These are phyloP conservation scores for Aelia acuminata DNA, from an alignment of 2,888 invertebrate genomes.

Conservation along the genomic window DNA sequence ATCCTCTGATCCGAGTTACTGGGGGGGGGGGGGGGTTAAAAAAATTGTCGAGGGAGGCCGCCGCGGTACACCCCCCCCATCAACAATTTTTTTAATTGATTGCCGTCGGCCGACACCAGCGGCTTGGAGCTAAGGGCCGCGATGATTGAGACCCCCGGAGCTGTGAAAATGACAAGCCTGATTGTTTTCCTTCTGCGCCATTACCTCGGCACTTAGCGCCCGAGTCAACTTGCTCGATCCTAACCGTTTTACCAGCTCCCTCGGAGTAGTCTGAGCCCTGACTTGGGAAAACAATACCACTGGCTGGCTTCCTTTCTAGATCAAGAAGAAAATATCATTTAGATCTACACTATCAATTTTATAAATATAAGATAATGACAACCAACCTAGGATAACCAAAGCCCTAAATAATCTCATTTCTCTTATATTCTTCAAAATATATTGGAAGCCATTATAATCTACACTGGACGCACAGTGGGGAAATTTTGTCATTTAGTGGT, in stretches of 20 bases:
- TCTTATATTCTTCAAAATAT: too few relatives aligned
- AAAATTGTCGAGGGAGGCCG: neutral
- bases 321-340: too few relatives aligned
- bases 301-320: neutral
- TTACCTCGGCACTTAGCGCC: constrained; percentile 61
- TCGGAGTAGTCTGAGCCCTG: neutral
- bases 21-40: neutral
- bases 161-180: constrained; percentile 63
- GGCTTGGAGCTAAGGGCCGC: constrained; percentile 36
- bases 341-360: too few relatives aligned
- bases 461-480: too few relatives aligned
- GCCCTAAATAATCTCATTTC: too few relatives aligned
- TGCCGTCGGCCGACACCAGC: constrained; percentile 1
- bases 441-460: too few relatives aligned
- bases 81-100: constrained; percentile 56
- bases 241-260: constrained; percentile 2
- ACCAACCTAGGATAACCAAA: too few relatives aligned
- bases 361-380: too few relatives aligned
- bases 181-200: constrained; percentile 62
- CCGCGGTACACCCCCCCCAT: neutral
- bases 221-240: constrained; percentile 30
- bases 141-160: constrained; percentile 62
- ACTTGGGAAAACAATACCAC: neutral
- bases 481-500: too few relatives aligned
- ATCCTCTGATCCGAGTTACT: neutral